phyloP scores from a whole-genome alignment of 2,797 vertebrate species.

The Coccyzus lansbergi region DNA sequence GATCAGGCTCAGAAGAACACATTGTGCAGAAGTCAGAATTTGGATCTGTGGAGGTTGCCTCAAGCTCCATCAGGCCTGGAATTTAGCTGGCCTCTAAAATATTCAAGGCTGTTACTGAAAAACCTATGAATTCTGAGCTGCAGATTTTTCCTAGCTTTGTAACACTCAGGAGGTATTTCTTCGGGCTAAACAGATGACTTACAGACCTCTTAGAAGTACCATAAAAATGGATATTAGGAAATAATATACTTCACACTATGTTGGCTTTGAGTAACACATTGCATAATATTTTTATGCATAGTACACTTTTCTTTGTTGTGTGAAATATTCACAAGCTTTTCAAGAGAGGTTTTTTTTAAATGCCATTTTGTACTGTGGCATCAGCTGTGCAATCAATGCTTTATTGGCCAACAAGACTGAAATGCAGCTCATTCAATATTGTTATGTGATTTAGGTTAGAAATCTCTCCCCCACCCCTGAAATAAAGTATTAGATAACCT shows the following conservation, averaged over 20 bases:
- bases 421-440: constrained; percentile 18
- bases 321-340: constrained; percentile 36
- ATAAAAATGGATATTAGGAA: constrained; percentile 38
- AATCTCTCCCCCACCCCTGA: not conserved
- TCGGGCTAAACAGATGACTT: constrained; percentile 50
- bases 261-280: constrained; percentile 4
- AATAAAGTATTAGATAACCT: constrained; percentile 36
- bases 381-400: constrained; percentile 67
- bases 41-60: not conserved
- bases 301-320: not conserved
- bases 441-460: constrained; percentile 28
- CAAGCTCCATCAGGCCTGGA: not conserved
- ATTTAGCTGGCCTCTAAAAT: constrained; percentile 1
- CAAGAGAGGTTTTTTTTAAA: not conserved
- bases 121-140: constrained; percentile 15
- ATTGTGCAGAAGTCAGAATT: not conserved
- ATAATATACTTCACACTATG: not conserved
- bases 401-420: constrained; percentile 53
- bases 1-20: not conserved
- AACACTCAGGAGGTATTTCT: constrained; percentile 40
- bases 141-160: constrained; percentile 27
- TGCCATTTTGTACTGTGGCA: constrained; percentile 36
- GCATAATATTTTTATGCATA: not conserved
- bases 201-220: constrained; percentile 29
- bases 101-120: not conserved